A percentile compares a stretch with the other conserved stretches of the same genome.
Evolutionary conservation across 2,888 invertebrate genomes (phyloP).

Genomic region (Zhengitettix transpicula): DNA sequence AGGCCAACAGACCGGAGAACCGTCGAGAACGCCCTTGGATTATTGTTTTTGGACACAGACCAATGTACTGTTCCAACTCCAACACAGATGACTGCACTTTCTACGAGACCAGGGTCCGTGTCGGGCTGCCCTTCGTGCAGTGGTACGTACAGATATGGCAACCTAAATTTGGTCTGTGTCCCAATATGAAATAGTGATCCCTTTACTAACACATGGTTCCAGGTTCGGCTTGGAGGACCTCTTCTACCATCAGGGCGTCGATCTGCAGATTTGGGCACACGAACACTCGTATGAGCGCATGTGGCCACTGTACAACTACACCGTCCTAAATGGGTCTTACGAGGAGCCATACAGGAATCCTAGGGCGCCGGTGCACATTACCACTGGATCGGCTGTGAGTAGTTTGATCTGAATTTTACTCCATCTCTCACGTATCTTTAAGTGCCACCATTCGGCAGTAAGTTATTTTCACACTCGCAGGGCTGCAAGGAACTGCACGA

Average conservation of each 20-base stretch:
- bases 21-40: constrained; percentile 58
- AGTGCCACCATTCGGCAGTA: no score
- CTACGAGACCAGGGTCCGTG: constrained; percentile 30
- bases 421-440: no score
- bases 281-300: constrained; percentile 94
- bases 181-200: background rate
- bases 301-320: constrained; percentile 83
- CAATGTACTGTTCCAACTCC: constrained; percentile 81
- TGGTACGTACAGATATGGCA: no score
- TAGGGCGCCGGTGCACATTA: constrained; percentile 81
- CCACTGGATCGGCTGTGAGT: constrained; percentile 59
- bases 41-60: constrained; percentile 66
- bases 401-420: no score
- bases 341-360: constrained; percentile 53
- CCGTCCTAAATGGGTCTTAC: constrained; percentile 46
- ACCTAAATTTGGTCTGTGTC: no score
- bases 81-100: constrained; percentile 66
- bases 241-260: constrained; percentile 81
- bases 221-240: constrained; percentile 51
- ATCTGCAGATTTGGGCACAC: constrained; percentile 90
- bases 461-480: no score
- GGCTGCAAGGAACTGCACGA: no score
- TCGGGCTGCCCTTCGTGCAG: constrained; percentile 5
- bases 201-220: background rate
- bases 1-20: constrained; percentile 25